Base-by-base conservation (phyloP, 2,113 vertebrate species). In the Syngnathus floridae region DNA sequence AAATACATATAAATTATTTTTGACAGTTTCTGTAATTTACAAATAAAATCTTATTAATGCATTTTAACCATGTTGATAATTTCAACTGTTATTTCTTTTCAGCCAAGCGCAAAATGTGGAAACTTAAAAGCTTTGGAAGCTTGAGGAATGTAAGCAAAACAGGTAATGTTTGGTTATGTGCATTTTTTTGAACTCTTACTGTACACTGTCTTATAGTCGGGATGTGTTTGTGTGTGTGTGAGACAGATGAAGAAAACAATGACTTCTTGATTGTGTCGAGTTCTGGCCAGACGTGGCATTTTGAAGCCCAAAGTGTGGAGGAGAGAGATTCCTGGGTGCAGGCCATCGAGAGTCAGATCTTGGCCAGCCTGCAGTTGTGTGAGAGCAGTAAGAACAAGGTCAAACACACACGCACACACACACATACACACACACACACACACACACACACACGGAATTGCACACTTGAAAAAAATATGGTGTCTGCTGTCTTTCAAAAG, bases 101-200 rank as follows among this genome's bases (percentile, higher is more conserved):
- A 97, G 95, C 95, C 86, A 97, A 95, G 86, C 94, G 94, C 88
- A 97, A 95, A 95, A 95, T 97, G 95, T 96, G 95, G 95, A 97
- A 96, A 89, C 92, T 97, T 86, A 97, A 97, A 92, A 94, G 93
- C 90, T 95, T 97, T 93, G 95, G 95, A 92, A 97, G 95, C 91
- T 94, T 96, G 91, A 94, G 94, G 91, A 97, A 96, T 92, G 93
- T 97, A 91, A 96, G 95, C 94, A 97, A 95, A 91, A 93, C 95
- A 95, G 95, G 95, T 96, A 96, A 95, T 69, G 22, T 46, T 6
- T 31, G 5, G 19, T 22, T 19, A 12, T 40, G 17, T 40, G 14
- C 26, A 56, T 35, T 13, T 56, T 56, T 56, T 6, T 26, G 1
- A 12, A 11, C 21, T 54, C 21, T 26, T 54, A n/a, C 26, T 52